Evolutionary conservation across 2,888 invertebrate species (phyloP).

Genomic region (Limnephilus auricula): DNA sequence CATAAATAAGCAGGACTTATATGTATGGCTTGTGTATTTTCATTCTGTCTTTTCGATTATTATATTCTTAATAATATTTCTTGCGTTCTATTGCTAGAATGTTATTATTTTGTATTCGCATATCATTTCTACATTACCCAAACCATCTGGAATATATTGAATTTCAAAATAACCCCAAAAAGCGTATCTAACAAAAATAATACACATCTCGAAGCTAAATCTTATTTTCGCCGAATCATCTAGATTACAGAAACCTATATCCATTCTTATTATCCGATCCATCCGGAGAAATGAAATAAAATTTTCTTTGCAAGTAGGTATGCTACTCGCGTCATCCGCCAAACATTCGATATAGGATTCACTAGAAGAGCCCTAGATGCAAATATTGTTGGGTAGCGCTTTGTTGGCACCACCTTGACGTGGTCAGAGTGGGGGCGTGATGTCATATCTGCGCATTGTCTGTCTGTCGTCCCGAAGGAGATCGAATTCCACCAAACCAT

Average conservation of each 20-base stretch:
- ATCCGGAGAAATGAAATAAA: not conserved
- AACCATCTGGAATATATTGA: not conserved
- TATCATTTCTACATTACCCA: not conserved
- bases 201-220: not conserved
- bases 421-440: no score
- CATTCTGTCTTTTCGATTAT: not conserved
- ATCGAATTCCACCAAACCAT: no score
- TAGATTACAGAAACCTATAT: not conserved
- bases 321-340: not conserved
- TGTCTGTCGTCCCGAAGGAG: no score
- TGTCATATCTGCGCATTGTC: no score
- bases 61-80: not conserved
- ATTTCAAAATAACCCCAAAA: not conserved
- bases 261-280: not conserved
- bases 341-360: not conserved
- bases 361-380: not conserved
- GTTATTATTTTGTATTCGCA: no score
- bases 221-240: not conserved
- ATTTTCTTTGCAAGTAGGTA: not conserved
- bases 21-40: no score
- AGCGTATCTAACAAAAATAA: not conserved
- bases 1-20: no score
- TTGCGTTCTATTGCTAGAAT: not conserved
- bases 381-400: not conserved
- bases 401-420: no score